phyloP scores from a whole-genome alignment of 2,797 vertebrate species.

The Tamandua tetradactyla region DNA sequence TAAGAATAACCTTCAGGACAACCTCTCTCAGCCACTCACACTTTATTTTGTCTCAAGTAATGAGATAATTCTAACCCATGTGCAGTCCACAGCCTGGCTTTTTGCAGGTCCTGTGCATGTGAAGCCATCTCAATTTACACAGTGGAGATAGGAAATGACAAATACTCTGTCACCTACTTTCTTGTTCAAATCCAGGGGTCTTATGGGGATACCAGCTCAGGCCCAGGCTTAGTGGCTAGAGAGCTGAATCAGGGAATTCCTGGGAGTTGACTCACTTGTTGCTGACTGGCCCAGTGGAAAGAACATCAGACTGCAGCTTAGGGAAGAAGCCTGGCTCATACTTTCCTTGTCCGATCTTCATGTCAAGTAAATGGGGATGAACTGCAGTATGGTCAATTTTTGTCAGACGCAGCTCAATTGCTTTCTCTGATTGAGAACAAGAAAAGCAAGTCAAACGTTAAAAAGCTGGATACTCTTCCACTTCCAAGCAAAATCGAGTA shows the following conservation, averaged over 20 bases:
- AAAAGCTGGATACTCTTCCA: not conserved
- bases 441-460: not conserved
- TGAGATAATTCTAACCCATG: conserved; percentile 8
- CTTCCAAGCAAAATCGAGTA: not conserved
- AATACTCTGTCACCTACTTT: not conserved
- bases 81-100: not conserved
- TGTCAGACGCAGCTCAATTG: conserved; percentile 94
- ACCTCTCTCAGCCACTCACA: too few relatives aligned
- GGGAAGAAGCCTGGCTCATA: conserved; percentile 99
- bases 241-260: not conserved
- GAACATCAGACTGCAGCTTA: conserved; percentile 95
- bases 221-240: not conserved
- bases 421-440: conserved; percentile 90
- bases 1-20: too few relatives aligned
- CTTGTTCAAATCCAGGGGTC: conserved; percentile 15
- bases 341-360: conserved; percentile 99
- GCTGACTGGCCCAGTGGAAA: conserved; percentile 95
- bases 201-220: not conserved
- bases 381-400: conserved; percentile 99
- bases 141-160: not conserved
- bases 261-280: conserved; percentile 92
- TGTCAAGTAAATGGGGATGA: conserved; percentile 97
- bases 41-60: too few relatives aligned
- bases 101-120: not conserved
- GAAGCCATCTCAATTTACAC: not conserved